phyloP scores from a whole-genome alignment of 2,888 invertebrate genomes.

The Dexiosoma caninum region DNA sequence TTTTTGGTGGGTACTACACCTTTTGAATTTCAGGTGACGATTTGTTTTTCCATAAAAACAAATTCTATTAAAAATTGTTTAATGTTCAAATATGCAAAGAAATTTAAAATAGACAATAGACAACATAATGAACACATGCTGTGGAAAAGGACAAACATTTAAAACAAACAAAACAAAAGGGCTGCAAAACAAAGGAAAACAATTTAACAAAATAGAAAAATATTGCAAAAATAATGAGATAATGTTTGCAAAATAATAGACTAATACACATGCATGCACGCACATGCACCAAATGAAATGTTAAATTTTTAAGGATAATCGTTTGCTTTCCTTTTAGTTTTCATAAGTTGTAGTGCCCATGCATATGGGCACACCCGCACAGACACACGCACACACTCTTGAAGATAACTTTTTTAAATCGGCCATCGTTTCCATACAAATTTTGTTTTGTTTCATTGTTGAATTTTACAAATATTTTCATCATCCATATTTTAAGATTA shows the following conservation, averaged over 20 bases:
- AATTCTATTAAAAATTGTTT: too few relatives aligned
- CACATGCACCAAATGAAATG: background rate
- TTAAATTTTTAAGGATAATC: conserved; percentile 42
- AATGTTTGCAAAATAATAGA: background rate
- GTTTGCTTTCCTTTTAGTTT: conserved; percentile 49
- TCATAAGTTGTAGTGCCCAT: background rate
- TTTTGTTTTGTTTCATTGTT: conserved; percentile 30
- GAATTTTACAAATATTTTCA: conserved; percentile 60
- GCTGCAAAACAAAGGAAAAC: conserved; percentile 33
- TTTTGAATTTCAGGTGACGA: too few relatives aligned
- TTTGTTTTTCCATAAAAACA: too few relatives aligned
- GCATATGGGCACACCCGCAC: background rate
- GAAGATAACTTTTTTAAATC: background rate
- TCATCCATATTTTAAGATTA: conserved; percentile 61
- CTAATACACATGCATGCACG: conserved; percentile 34
- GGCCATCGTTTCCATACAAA: background rate
- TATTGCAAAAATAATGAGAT: conserved; percentile 17
- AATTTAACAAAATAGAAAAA: background rate
- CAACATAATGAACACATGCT: conserved; percentile 46
- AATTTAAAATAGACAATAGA: conserved; percentile 21
- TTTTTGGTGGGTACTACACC: too few relatives aligned
- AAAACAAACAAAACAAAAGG: too few relatives aligned
- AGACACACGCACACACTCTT: background rate
- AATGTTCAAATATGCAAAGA: background rate
- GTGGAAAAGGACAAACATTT: too few relatives aligned